Evolutionary conservation across 2,113 vertebrate genomes (phyloP).

Genomic region (Anser brachyrhynchus): DNA sequence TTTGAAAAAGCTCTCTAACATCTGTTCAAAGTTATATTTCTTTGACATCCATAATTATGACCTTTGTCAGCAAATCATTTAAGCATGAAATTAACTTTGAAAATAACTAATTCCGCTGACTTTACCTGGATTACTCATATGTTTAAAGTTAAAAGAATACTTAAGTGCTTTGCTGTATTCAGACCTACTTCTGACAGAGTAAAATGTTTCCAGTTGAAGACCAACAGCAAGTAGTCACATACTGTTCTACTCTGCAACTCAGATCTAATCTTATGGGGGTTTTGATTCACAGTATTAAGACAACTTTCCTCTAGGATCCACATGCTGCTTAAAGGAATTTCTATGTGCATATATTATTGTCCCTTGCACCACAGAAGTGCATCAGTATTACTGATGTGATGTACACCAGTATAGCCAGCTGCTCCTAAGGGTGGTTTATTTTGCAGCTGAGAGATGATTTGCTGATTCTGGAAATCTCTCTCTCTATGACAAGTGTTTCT

Average conservation of each 20-base stretch:
- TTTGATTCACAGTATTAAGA: neutral
- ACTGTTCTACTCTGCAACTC: neutral
- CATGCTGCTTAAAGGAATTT: neutral
- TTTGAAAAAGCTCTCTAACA: neutral
- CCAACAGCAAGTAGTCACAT: conserved; percentile 14
- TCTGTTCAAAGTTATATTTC: conserved; percentile 18
- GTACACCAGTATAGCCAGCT: neutral
- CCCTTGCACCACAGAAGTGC: neutral
- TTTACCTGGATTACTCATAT: conserved; percentile 8
- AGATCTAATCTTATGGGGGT: neutral
- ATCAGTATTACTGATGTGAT: neutral
- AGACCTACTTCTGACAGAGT: neutral
- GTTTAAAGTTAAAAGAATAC: conserved; percentile 12
- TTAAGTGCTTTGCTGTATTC: neutral
- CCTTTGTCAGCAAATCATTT: conserved; percentile 37
- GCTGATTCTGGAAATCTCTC: conserved; percentile 48
- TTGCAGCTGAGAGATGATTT: conserved; percentile 23
- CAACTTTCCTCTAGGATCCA: neutral
- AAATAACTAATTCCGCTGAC: neutral
- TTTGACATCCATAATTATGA: conserved; percentile 20
- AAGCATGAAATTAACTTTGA: conserved; percentile 48
- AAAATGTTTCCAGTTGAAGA: conserved; percentile 28
- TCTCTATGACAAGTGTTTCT: conserved; percentile 51
- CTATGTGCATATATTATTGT: neutral
- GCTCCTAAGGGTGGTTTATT: conserved; percentile 26